Conservation (phyloP, 53 echinoderm and acorn worm genomes). For the Antedon mediterranea region DNA sequence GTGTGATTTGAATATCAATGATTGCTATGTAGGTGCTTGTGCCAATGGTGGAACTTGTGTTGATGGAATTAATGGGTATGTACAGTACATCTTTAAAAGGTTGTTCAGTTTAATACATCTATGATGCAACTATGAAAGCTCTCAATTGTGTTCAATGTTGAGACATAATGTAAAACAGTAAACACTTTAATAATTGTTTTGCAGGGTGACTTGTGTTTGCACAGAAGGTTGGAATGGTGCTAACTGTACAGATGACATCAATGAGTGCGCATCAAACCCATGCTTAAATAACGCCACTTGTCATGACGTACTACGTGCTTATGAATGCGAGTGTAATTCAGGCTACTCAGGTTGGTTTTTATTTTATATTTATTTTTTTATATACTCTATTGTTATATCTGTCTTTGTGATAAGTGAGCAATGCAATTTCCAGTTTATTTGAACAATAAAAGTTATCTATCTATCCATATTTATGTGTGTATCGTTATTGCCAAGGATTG, state of each 20-base stretch:
- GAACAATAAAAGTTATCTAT: no score
- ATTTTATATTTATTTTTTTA: no score
- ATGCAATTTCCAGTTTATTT: no score
- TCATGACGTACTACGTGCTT: constrained; percentile 22
- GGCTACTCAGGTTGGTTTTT: constrained; percentile 37
- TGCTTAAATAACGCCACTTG: constrained; percentile 47
- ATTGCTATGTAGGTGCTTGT: constrained; percentile 7
- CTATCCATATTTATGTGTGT: no score
- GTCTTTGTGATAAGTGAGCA: no score
- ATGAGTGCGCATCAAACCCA: constrained; percentile 40
- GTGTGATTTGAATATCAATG: constrained; percentile 13
- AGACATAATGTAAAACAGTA: no score
- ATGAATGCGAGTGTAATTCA: constrained; percentile 26
- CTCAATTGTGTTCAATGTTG: no score
- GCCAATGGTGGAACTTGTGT: constrained; percentile 12
- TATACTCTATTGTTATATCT: no score
- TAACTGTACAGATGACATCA: constrained; percentile 33
- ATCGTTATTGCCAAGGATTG: no score
- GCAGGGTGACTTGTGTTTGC: constrained; percentile 20
- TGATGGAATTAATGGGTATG: constrained; percentile 16
- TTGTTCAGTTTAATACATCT: no score
- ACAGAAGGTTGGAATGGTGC: constrained; percentile 26
- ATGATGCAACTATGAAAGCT: no score
- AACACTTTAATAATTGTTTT: not conserved
- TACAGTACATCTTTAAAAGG: no score